phyloP scores from a whole-genome alignment of 2,888 invertebrate species.

The Clanis bilineata region DNA sequence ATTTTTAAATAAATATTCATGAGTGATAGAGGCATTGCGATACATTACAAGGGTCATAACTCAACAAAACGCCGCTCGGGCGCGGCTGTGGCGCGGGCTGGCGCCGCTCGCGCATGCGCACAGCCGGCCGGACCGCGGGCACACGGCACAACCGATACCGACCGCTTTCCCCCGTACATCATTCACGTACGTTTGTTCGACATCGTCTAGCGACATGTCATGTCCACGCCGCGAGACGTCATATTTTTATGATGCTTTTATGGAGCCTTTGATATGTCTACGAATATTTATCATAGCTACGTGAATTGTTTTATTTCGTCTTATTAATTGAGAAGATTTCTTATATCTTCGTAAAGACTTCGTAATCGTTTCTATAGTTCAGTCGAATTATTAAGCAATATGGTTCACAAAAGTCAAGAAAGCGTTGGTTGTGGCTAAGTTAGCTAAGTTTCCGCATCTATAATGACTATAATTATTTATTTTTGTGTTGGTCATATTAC shows the following conservation, averaged over 20 bases:
- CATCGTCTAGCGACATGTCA: constrained; percentile 59
- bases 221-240: constrained; percentile 67
- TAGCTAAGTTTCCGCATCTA: too few relatives aligned
- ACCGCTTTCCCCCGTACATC: constrained; percentile 49
- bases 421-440: too few relatives aligned
- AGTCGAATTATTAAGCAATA: background rate
- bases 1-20: constrained; percentile 78
- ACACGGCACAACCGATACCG: constrained; percentile 23
- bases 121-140: constrained; percentile 39
- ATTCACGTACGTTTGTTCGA: constrained; percentile 30
- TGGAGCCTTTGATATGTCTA: constrained; percentile 60
- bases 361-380: background rate
- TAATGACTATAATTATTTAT: background rate
- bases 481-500: too few relatives aligned
- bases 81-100: constrained; percentile 44
- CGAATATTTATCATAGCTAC: constrained; percentile 61
- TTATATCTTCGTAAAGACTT: background rate
- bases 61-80: constrained; percentile 69
- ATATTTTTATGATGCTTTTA: constrained; percentile 67
- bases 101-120: constrained; percentile 16
- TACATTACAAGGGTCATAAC: constrained; percentile 76
- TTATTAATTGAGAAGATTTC: background rate
- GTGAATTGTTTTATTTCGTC: constrained; percentile 4
- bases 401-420: too few relatives aligned
- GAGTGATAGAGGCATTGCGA: constrained; percentile 77